Evolutionary conservation across 2,113 vertebrate species (phyloP).

Genomic region (Canis aureus): DNA sequence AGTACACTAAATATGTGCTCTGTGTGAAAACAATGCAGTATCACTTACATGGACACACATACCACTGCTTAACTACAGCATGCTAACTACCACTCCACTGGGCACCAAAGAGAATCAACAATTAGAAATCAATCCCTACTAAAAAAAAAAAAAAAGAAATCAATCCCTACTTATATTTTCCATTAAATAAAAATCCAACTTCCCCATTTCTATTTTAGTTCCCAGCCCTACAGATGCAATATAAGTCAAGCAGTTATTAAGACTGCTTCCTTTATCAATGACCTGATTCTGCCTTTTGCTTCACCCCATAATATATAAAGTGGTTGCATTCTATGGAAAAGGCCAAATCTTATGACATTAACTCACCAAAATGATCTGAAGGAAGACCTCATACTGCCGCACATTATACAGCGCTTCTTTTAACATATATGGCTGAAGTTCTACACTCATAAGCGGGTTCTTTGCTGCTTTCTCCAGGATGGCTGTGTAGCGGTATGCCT

Average conservation of each 20-base stretch:
- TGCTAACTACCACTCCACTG: neutral
- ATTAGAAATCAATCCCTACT: neutral
- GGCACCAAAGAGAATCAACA: neutral
- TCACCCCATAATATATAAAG: neutral
- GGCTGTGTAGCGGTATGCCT: slow-evolving; percentile 90
- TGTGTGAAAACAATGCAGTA: neutral
- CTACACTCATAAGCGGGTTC: neutral
- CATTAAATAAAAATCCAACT: neutral
- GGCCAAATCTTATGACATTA: neutral
- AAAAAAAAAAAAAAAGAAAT: neutral
- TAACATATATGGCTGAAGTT: slow-evolving; percentile 81
- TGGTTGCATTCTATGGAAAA: neutral
- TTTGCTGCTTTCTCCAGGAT: slow-evolving; percentile 88
- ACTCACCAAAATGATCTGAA: slow-evolving; percentile 93
- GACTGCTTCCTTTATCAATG: neutral
- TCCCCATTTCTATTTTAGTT: neutral
- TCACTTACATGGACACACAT: neutral
- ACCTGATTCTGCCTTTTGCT: neutral
- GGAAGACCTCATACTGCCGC: slow-evolving; percentile 93
- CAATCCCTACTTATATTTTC: neutral
- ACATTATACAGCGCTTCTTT: slow-evolving; percentile 92
- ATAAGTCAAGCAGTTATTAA: neutral
- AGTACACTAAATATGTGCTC: neutral
- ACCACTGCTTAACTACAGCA: neutral
- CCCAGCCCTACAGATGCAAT: neutral